Evolutionary conservation across 1,140 invertebrate species (phyloP).

Genomic region (Aporrectodea caliginosa): DNA sequence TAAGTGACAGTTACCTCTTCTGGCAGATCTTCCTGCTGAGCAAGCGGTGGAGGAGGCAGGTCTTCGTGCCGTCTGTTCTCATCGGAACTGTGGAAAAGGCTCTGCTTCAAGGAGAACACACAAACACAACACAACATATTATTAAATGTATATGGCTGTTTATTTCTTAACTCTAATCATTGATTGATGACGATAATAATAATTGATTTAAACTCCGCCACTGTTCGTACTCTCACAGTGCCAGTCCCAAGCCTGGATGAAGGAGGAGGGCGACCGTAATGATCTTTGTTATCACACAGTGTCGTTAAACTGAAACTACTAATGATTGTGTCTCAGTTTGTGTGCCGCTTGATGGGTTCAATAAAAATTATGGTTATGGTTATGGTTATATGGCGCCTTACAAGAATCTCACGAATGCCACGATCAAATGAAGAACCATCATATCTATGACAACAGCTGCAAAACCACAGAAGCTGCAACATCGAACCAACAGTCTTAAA

Average conservation of each 20-base stretch:
- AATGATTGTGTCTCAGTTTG: too few species aligned
- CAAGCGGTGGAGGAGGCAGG: conserved; percentile 24
- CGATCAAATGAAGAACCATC: too few species aligned
- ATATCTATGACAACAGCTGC: too few species aligned
- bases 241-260: neutral
- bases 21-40: conserved; percentile 26
- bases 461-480: too few species aligned
- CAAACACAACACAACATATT: neutral
- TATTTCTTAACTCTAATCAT: neutral
- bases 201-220: neutral
- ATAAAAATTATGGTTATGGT: too few species aligned
- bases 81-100: conserved; percentile 16
- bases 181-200: neutral
- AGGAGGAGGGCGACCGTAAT: neutral
- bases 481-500: too few species aligned
- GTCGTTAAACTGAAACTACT: too few species aligned
- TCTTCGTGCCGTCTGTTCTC: conserved; percentile 3
- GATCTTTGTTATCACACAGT: neutral
- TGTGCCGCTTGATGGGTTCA: too few species aligned
- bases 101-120: neutral
- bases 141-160: too few species aligned
- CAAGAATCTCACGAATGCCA: too few species aligned
- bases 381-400: too few species aligned
- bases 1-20: conserved; percentile 25
- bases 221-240: too few species aligned